Evolutionary conservation across 2,888 invertebrate species (phyloP).

Genomic region (Folsomia candida): DNA sequence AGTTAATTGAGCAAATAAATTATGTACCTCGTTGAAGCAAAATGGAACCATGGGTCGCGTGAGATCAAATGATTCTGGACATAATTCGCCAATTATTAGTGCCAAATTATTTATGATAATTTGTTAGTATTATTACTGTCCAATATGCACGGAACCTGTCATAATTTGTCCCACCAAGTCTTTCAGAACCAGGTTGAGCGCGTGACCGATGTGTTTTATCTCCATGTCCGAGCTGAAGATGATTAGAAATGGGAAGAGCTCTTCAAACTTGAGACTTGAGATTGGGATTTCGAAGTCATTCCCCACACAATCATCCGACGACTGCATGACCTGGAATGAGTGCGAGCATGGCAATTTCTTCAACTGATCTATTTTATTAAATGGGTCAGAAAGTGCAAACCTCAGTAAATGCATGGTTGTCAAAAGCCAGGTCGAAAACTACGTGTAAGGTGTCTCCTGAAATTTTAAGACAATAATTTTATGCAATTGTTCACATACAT

Average conservation of each 20-base stretch:
- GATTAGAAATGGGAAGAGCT: neutral
- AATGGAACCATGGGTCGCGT: constrained; percentile 90
- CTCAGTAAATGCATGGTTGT: constrained; percentile 84
- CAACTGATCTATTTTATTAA: neutral
- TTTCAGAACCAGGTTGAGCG: constrained; percentile 81
- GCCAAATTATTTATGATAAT: neutral
- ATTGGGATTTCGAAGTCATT: constrained; percentile 73
- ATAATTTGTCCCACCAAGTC: constrained; percentile 72
- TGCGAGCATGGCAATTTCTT: neutral
- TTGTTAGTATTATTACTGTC: constrained; percentile 28
- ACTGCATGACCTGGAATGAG: neutral
- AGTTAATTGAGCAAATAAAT: neutral
- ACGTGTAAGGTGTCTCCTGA: constrained; percentile 82
- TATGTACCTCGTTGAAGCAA: constrained; percentile 83
- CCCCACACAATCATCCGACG: constrained; percentile 60
- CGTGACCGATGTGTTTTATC: constrained; percentile 84
- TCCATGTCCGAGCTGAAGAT: constrained; percentile 73
- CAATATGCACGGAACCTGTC: neutral
- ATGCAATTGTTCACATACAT: neutral
- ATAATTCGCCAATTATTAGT: constrained; percentile 57
- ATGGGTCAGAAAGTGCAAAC: constrained; percentile 55
- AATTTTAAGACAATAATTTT: neutral
- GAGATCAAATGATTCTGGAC: constrained; percentile 87
- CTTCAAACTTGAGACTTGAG: neutral
- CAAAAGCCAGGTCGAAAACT: constrained; percentile 88